phyloP scores from a whole-genome alignment of 2,797 vertebrate genomes.

The Molossus molossus region DNA sequence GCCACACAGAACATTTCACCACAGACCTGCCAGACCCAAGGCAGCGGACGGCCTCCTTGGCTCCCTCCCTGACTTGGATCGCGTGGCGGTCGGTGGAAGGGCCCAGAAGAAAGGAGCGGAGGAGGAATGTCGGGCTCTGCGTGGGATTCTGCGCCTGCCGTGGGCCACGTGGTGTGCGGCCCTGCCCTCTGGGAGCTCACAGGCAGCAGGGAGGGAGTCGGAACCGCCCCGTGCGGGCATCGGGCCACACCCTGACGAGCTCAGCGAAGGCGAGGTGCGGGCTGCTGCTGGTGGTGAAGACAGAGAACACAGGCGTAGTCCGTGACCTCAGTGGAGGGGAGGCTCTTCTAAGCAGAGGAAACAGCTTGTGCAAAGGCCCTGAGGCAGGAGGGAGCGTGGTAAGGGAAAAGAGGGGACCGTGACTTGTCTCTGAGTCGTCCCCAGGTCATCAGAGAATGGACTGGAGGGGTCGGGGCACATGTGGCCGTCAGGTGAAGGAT shows the following conservation, averaged over 20 bases:
- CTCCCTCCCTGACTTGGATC: background rate
- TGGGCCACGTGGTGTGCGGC: background rate
- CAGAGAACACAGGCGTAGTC: background rate
- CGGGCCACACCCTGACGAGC: background rate
- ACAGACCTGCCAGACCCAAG: background rate
- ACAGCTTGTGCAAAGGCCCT: background rate
- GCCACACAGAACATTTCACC: slow-evolving; percentile 45
- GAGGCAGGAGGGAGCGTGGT: background rate
- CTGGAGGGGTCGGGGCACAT: background rate
- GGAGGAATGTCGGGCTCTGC: no score
- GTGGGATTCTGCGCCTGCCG: background rate
- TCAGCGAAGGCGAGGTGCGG: background rate
- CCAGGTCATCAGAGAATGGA: background rate
- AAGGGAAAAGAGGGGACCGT: background rate
- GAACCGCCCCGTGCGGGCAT: background rate
- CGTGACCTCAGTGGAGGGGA: background rate
- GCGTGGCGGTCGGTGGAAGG: background rate
- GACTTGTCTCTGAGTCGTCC: background rate
- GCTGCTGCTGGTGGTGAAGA: background rate
- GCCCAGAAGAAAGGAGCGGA: background rate
- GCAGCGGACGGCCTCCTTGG: background rate
- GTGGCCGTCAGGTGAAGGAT: background rate
- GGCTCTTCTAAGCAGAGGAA: background rate
- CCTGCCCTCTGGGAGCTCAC: background rate
- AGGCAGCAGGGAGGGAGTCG: no score